Base-by-base conservation (phyloP, 2,888 invertebrate species). In the Diplolepis rosae region DNA sequence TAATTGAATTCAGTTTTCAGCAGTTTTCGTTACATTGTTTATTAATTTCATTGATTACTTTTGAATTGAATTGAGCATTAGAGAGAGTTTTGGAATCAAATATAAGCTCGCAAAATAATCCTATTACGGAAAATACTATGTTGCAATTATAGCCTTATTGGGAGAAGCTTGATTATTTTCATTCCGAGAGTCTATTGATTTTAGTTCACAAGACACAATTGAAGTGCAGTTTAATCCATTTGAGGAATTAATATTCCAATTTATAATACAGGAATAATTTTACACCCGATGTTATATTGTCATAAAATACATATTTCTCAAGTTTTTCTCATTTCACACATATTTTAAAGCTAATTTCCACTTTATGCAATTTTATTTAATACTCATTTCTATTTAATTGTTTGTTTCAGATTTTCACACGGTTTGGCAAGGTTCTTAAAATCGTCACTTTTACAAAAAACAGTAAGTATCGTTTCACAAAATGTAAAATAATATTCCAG, bases 401-500 rank as follows among this genome's bases (percentile, higher is more conserved):
- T 83, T 9, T 84, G 79, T 92, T 92, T 85, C 95, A 98, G 93
- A 98, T 99, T 90, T 99, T 99, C 93, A 97, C 98, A 85, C 94
- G 98, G 83, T 98, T 96, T 90, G 99, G 99, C 85, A 98, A 98
- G 91, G 98, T 99, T 86, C 93, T 99, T 87, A 98, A 99, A 91
- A 99, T 99, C 87, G 99, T 99, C 89, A 99, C 99, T 84, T 99
- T 99, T 92, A 99, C 97, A 87, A 99, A 99, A 92, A 99, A 99
- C 90, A 98, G 98, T 97, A 92, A 96, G 96, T 94, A 82, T 28
- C 52, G n/a, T n/a, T n/a, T n/a, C n/a, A n/a, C n/a, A n/a, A n/a
- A 39, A 6, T 7, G 9, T 39, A 7, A 2, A 4, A 5, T 39
- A 39, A 13, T 39, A 9, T 13, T 9, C 9, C 39, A 6, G 9